phyloP scores from a whole-genome alignment of 1,140 invertebrate species.

The Asobara japonica region DNA sequence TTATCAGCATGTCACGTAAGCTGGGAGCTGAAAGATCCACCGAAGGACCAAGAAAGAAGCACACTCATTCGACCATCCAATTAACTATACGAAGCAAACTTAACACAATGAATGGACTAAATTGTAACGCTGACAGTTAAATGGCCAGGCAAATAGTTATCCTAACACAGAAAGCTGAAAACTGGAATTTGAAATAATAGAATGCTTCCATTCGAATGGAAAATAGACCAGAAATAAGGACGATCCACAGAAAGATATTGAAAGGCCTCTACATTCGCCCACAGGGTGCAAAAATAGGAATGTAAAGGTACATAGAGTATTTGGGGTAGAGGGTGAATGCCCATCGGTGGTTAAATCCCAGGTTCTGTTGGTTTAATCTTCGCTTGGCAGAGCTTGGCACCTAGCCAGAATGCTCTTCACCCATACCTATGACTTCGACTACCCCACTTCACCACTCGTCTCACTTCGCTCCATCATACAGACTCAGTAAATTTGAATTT shows the following conservation, averaged over 20 bases:
- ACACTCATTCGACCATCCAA: too few species aligned
- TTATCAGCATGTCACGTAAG: too few species aligned
- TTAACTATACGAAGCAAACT: too few species aligned
- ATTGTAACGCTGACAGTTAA: too few species aligned
- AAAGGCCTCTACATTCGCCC: too few species aligned
- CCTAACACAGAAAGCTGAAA: too few species aligned
- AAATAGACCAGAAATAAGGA: background rate
- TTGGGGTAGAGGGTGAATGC: slow-evolving; percentile 16
- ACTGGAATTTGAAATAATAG: too few species aligned
- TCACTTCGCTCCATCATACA: background rate
- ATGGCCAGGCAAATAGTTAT: too few species aligned
- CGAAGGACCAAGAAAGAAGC: too few species aligned
- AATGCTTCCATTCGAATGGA: too few species aligned
- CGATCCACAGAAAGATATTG: background rate
- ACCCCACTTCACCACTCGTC: background rate
- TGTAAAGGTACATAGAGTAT: background rate
- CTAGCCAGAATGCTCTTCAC: slow-evolving; percentile 22
- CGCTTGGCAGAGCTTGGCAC: slow-evolving; percentile 35
- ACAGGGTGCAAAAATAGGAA: background rate
- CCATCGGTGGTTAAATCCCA: slow-evolving; percentile 38
- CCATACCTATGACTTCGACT: background rate
- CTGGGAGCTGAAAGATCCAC: too few species aligned
- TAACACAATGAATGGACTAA: too few species aligned
- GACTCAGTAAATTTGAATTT: slow-evolving; percentile 10
- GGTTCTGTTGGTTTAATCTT: slow-evolving; percentile 44